These are phyloP conservation scores for Eristalis arbustorum DNA, from an alignment of 2,888 invertebrate species.

Conservation along the genomic window DNA sequence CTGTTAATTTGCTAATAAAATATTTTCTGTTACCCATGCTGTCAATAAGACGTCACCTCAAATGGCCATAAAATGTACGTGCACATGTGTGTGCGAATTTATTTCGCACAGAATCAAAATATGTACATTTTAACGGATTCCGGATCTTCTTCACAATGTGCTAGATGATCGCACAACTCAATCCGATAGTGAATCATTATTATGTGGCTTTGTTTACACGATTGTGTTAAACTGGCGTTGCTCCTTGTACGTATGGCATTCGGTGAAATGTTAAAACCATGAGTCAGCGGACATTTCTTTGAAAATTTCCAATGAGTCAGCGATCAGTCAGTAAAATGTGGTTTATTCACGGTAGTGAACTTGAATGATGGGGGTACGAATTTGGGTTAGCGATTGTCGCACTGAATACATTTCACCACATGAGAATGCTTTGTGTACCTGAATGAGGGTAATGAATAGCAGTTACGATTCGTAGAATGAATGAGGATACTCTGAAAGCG, in stretches of 20 bases:
- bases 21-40: neutral
- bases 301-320: neutral
- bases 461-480: too few relatives aligned
- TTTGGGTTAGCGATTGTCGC: neutral
- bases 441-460: neutral
- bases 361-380: neutral
- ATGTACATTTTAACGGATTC: neutral
- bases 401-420: neutral
- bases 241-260: neutral
- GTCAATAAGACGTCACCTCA: neutral
- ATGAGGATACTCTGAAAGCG: too few relatives aligned
- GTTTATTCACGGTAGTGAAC: too few relatives aligned
- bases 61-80: neutral
- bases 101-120: neutral
- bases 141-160: neutral
- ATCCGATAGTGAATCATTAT: neutral
- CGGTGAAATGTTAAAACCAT: neutral
- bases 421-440: neutral
- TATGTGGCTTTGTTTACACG: neutral
- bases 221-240: neutral
- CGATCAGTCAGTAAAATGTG: neutral
- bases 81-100: neutral
- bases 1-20: slow-evolving; percentile 25
- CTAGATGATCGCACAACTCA: neutral
- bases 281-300: neutral